Conservation (phyloP, 2,797 vertebrate genomes). For the Bradypodion ventrale region DNA sequence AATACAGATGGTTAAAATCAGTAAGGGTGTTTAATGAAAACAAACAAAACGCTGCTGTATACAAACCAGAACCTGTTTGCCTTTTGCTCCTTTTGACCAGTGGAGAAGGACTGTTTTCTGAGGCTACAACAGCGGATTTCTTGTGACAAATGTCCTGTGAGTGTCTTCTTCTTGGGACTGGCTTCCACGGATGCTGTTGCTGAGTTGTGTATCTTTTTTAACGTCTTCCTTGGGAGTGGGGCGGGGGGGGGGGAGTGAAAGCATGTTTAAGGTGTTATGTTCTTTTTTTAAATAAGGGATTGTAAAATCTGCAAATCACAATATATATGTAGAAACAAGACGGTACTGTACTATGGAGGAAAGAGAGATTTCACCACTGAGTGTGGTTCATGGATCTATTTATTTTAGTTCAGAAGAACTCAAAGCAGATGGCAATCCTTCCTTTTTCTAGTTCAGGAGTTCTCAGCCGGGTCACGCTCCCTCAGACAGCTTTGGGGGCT, state of each 20-base stretch:
- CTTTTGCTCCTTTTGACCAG: conserved; percentile 69
- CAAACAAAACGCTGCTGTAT: conserved; percentile 70
- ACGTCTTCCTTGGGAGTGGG: too few species aligned
- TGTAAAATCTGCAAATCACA: conserved; percentile 63
- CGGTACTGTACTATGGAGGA: conserved; percentile 62
- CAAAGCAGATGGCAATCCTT: conserved; percentile 5
- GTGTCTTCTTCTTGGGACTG: conserved; percentile 53
- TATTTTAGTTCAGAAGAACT: not conserved
- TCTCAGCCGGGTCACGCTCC: too few species aligned
- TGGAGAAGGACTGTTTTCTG: conserved; percentile 62
- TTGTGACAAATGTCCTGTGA: conserved; percentile 52
- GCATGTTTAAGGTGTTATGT: not conserved
- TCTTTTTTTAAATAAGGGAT: conserved; percentile 34
- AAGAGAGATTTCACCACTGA: conserved; percentile 60
- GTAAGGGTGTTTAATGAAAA: conserved; percentile 74
- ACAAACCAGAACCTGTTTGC: conserved; percentile 70
- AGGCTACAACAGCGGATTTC: conserved; percentile 42
- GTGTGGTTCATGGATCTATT: conserved; percentile 53
- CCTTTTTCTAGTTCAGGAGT: too few species aligned
- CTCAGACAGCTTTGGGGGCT: too few species aligned
- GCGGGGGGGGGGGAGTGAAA: too few species aligned
- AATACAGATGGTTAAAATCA: conserved; percentile 75
- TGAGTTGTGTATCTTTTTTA: too few species aligned
- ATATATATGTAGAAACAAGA: conserved; percentile 60
- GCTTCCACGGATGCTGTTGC: conserved; percentile 65